phyloP scores from a whole-genome alignment of 2,113 vertebrate species.

The Fregetta grallaria region DNA sequence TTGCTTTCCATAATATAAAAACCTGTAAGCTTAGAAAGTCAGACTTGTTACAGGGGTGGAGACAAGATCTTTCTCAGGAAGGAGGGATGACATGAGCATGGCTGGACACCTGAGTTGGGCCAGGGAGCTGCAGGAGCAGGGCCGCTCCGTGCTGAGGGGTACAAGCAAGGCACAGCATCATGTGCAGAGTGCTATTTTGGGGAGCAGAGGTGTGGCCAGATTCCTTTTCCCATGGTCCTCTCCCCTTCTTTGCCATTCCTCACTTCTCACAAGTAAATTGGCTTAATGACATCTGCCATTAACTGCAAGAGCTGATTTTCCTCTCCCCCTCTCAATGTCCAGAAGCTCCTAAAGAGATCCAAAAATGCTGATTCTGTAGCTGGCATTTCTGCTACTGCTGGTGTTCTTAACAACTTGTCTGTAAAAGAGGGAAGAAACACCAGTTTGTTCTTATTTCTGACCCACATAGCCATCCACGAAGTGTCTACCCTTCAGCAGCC shows the following conservation, averaged over 20 bases:
- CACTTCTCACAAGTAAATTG: not conserved
- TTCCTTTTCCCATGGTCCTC: not conserved
- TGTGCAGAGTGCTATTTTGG: rapidly evolving
- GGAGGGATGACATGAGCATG: not conserved
- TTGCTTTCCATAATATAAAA: not conserved
- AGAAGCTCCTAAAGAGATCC: not conserved
- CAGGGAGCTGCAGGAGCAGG: not conserved
- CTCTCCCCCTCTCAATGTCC: not conserved
- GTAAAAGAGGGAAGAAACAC: not conserved
- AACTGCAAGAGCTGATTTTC: not conserved
- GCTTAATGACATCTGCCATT: not conserved
- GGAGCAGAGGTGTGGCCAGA: not conserved
- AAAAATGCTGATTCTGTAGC: not conserved
- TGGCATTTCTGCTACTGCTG: not conserved
- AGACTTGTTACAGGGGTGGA: not conserved
- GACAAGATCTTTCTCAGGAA: not conserved
- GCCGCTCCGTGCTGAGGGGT: not conserved
- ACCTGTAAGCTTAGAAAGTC: not conserved
- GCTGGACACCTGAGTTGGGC: rapidly evolving
- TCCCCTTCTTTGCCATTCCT: not conserved
- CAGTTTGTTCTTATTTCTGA: not conserved
- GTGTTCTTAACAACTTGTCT: not conserved
- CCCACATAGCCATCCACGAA: not conserved
- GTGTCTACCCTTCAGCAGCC: not conserved
- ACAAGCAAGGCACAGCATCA: not conserved